These are phyloP conservation scores for Sinonovacula constricta DNA, from an alignment of 1,140 invertebrate species.

Conservation along the genomic window DNA sequence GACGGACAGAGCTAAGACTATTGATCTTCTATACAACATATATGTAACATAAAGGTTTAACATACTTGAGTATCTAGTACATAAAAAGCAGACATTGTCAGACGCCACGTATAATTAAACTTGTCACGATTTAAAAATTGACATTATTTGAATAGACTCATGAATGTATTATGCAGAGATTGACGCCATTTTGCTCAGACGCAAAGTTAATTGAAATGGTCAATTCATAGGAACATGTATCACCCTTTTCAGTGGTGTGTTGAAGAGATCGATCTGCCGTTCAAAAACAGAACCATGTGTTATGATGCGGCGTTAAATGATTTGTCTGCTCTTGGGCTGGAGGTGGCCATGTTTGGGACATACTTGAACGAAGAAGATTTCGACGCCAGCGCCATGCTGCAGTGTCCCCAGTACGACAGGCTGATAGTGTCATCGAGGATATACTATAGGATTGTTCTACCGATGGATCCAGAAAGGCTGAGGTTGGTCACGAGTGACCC, in stretches of 20 bases:
- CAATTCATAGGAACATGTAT: not conserved
- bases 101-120: too few species aligned
- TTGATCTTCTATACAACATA: too few species aligned
- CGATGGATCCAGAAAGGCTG: not conserved
- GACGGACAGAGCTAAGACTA: too few species aligned
- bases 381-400: not conserved
- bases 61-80: too few species aligned
- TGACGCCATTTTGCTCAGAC: too few species aligned
- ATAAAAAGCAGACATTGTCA: too few species aligned
- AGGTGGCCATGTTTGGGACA: not conserved
- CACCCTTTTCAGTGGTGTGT: not conserved
- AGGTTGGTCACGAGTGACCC: too few species aligned
- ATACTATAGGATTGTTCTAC: not conserved
- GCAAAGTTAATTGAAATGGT: too few species aligned
- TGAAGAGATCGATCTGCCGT: not conserved
- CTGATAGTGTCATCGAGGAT: not conserved
- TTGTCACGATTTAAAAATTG: too few species aligned
- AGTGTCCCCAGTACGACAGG: not conserved
- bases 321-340: not conserved
- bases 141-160: too few species aligned
- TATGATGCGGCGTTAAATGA: not conserved
- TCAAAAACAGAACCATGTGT: not conserved
- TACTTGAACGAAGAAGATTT: not conserved
- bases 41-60: too few species aligned
- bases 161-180: too few species aligned